Evolutionary conservation across 2,113 vertebrate species (phyloP).

Genomic region (Chionodraco myersi): DNA sequence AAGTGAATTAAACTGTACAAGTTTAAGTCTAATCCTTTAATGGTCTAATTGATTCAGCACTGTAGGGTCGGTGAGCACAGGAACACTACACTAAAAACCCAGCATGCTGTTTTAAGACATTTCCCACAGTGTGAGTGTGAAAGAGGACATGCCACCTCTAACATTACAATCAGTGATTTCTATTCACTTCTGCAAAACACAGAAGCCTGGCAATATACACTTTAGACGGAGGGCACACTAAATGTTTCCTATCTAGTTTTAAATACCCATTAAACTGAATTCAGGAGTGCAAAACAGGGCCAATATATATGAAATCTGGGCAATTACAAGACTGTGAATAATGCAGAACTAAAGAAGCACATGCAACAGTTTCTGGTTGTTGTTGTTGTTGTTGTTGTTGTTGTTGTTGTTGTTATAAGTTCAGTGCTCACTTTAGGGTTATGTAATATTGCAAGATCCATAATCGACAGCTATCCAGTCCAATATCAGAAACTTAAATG

Average conservation of each 20-base stretch:
- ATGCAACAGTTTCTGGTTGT: neutral
- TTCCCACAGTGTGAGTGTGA: neutral
- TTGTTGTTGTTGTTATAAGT: neutral
- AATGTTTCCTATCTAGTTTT: neutral
- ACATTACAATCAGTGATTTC: no score
- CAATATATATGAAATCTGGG: neutral
- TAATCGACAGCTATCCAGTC: neutral
- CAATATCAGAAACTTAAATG: constrained; percentile 7
- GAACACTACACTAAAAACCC: neutral
- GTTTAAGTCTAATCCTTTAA: neutral
- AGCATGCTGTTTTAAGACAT: neutral
- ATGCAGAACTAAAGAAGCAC: neutral
- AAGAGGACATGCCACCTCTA: constrained; percentile 5
- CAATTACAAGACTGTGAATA: neutral
- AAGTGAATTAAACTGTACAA: neutral
- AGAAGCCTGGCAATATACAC: neutral
- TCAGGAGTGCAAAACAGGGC: neutral
- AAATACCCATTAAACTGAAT: neutral
- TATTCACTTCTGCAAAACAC: neutral
- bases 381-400: neutral
- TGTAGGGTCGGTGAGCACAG: neutral
- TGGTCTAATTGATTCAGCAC: neutral
- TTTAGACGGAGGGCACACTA: neutral
- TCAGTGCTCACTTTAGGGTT: neutral
- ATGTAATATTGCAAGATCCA: neutral